These are phyloP conservation scores for Pogonognathellus flavescens DNA, from an alignment of 1,140 invertebrate genomes.

Conservation along the genomic window DNA sequence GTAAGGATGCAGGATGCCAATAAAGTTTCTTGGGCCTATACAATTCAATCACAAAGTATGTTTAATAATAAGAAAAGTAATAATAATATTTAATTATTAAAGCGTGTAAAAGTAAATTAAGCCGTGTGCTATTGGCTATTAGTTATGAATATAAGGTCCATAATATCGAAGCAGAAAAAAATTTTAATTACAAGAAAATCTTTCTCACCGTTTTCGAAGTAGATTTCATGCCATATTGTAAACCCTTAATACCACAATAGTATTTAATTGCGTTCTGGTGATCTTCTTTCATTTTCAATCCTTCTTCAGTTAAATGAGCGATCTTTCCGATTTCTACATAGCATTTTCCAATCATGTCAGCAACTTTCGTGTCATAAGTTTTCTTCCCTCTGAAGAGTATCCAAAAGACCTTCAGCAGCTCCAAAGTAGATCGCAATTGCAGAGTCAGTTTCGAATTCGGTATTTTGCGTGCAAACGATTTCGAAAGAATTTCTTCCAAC, in stretches of 20 bases:
- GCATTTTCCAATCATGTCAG: constrained; percentile 1
- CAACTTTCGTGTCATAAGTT: background rate
- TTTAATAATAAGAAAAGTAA: no score
- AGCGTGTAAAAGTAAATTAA: no score
- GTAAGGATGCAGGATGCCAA: constrained; percentile 13
- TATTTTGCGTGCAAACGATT: constrained; percentile 3
- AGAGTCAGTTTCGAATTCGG: background rate
- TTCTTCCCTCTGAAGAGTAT: constrained; percentile 17
- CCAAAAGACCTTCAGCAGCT: background rate
- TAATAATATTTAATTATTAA: no score
- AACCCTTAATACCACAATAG: constrained; percentile 30
- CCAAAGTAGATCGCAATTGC: background rate
- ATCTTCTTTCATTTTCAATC: constrained; percentile 10
- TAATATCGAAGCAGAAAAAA: no score
- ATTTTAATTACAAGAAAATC: no score
- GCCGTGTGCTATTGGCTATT: no score
- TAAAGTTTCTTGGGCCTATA: constrained; percentile 34
- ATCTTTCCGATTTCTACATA: constrained; percentile 43
- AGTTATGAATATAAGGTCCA: no score
- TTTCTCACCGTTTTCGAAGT: background rate
- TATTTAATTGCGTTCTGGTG: background rate
- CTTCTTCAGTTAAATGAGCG: background rate
- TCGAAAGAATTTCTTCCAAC: constrained; percentile 10
- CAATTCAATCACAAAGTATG: no score
- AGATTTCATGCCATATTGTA: constrained; percentile 20